Base-by-base conservation (phyloP, 2,113 vertebrate species). In the Chaetorhynchus papuensis region DNA sequence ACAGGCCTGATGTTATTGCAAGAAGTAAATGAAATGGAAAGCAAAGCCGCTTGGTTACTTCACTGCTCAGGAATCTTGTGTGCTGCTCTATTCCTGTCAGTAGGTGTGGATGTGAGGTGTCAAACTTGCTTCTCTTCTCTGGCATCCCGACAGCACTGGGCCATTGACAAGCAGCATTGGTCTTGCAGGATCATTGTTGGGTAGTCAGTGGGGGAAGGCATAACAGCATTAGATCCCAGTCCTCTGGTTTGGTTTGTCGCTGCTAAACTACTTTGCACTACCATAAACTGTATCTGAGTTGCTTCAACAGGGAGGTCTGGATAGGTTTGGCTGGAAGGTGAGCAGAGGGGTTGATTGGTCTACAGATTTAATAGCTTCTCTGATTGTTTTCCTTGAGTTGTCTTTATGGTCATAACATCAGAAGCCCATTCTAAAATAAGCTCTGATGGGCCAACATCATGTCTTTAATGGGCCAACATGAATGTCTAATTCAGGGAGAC, bases 1-100 rank as follows among this genome's bases (percentile, higher is more conserved):
- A 5, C 15, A 30, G 27, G 12, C 26, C 18, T 57, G 30, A 24
- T 7, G 4, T 13, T 47, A 22, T 0, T 0, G n/a, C 23, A 50
- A 35, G 54, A 64, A 79, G 24, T 10, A 7, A 84, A 42, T 45
- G 22, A 33, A 54, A 37, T 0, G 1, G 53, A 33, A 66, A 47
- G 22, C 27, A 39, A 68, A 90, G 21, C 21, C 6, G 45, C 27
- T 80, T 35, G 37, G 23, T 44, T 80, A 1, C 60, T 72, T 41
- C 41, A 45, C 17, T 37, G 26, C 35, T 3, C 4, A 4, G 8
- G 26, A 2, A 1, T 35, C 90, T 45, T 30, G 30, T 37, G 21
- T 49, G 54, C 37, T 26, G 64, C 15, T 26, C 45, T 57, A 1
- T 19, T 57, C 16, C 9, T 18, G 47, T 28, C n/a, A 22, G 1